phyloP scores from a whole-genome alignment of 2,888 invertebrate genomes.

The Yponomeuta evonymella region DNA sequence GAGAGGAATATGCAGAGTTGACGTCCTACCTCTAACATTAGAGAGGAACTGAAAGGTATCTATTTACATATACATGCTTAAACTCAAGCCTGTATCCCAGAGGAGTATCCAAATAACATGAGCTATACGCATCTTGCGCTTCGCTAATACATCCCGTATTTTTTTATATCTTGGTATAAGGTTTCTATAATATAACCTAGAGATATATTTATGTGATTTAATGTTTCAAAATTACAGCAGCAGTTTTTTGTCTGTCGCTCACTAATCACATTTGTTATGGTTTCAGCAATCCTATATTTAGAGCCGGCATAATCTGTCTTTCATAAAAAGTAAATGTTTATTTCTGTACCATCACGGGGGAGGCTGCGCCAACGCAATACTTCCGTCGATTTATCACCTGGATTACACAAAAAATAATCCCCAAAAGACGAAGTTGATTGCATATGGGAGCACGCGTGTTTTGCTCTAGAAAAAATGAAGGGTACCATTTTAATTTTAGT shows the following conservation, averaged over 20 bases:
- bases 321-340: slow-evolving; percentile 27
- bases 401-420: slow-evolving; percentile 48
- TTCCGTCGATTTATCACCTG: slow-evolving; percentile 57
- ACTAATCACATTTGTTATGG: slow-evolving; percentile 13
- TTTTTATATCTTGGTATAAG: too few species aligned
- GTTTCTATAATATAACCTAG: too few species aligned
- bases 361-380: slow-evolving; percentile 30
- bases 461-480: slow-evolving; percentile 22
- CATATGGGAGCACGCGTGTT: slow-evolving; percentile 23
- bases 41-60: too few species aligned
- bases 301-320: slow-evolving; percentile 19
- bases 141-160: too few species aligned
- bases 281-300: slow-evolving; percentile 26
- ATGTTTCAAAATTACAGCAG: too few species aligned
- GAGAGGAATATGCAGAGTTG: too few species aligned
- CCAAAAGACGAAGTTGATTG: slow-evolving; percentile 33
- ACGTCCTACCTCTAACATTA: too few species aligned
- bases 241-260: background rate
- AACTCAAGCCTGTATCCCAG: too few species aligned
- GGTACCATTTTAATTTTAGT: slow-evolving; percentile 21
- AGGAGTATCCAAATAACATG: too few species aligned
- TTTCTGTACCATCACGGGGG: slow-evolving; percentile 48
- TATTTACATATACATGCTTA: too few species aligned
- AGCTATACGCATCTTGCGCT: too few species aligned
- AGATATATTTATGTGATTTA: too few species aligned